phyloP scores from a whole-genome alignment of 1,140 invertebrate species.

The Drosophila navojoa region DNA sequence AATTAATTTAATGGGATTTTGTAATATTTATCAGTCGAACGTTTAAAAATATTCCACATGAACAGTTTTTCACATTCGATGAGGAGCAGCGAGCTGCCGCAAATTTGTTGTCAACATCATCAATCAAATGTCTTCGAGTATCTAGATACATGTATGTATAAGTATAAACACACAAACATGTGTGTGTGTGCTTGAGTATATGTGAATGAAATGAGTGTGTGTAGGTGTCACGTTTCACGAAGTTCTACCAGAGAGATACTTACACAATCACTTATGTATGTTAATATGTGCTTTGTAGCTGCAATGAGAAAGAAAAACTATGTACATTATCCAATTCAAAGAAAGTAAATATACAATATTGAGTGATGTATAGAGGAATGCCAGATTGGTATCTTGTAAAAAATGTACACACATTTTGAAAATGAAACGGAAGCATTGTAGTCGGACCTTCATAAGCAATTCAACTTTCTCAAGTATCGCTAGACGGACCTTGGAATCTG shows the following conservation, averaged over 20 bases:
- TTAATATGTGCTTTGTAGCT: slow-evolving; percentile 3
- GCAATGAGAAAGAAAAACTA: not conserved
- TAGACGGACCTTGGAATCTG: too few species aligned
- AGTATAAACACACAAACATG: not conserved
- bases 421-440: too few species aligned
- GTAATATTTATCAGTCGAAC: slow-evolving; percentile 38
- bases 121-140: slow-evolving; percentile 28
- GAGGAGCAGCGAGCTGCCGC: slow-evolving; percentile 10
- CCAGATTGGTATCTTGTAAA: too few species aligned
- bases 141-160: not conserved
- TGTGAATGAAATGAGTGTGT: not conserved
- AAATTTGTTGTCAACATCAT: slow-evolving; percentile 38
- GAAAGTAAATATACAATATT: not conserved
- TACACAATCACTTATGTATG: slow-evolving; percentile 4
- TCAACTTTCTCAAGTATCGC: too few species aligned
- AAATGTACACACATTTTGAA: too few species aligned
- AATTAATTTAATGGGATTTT: slow-evolving; percentile 42
- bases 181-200: not conserved
- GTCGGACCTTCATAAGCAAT: too few species aligned
- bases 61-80: slow-evolving; percentile 1
- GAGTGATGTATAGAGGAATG: too few species aligned
- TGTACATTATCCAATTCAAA: slow-evolving; percentile 4
- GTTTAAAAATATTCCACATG: slow-evolving; percentile 19
- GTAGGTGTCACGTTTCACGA: slow-evolving; percentile 2
- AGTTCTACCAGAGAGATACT: slow-evolving; percentile 4